Percentiles rank a stretch among this genome's conserved stretches.
phyloP scores from a whole-genome alignment of 2,797 vertebrate species.

The Oreochromis grahami region DNA sequence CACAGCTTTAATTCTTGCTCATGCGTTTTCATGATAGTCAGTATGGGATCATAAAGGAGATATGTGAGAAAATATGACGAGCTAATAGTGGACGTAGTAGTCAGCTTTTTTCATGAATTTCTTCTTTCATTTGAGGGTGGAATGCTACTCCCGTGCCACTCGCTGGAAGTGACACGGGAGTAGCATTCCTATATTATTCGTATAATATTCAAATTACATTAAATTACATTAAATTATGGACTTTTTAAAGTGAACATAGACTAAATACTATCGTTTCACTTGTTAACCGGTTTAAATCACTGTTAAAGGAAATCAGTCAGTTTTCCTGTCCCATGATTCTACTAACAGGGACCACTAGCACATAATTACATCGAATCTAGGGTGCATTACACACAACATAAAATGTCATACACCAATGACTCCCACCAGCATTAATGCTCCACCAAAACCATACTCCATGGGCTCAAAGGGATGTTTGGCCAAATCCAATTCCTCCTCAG shows the following conservation, averaged over 20 bases:
- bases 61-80: not conserved
- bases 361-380: not conserved
- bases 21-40: not conserved
- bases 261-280: not conserved
- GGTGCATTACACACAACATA: not conserved
- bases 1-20: not conserved
- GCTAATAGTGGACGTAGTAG: not conserved
- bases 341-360: not conserved
- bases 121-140: not conserved
- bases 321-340: not conserved
- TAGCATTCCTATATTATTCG: not conserved
- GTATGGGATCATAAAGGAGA: not conserved
- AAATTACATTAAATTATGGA: not conserved
- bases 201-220: not conserved
- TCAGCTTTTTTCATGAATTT: not conserved
- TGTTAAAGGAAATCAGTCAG: not conserved
- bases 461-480: not conserved
- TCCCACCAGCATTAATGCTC: not conserved
- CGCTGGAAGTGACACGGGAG: not conserved
- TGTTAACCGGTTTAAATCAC: not conserved
- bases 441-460: not conserved
- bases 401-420: not conserved
- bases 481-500: not conserved
- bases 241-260: not conserved
- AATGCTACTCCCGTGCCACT: no score